phyloP scores from a whole-genome alignment of 2,797 vertebrate genomes.

The Rhodeus uyekii region DNA sequence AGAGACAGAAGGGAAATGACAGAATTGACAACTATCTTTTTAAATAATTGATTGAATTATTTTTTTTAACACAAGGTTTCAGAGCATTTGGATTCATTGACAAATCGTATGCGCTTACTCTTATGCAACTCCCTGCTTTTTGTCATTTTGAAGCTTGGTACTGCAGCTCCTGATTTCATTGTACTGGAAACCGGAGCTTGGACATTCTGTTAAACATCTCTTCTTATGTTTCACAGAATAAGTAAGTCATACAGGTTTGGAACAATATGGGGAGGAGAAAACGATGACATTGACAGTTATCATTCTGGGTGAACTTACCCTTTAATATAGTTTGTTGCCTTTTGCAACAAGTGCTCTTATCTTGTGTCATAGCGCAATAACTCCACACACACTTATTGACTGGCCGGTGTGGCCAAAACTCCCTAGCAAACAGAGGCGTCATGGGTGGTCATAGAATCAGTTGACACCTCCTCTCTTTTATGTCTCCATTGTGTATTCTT shows the following conservation, averaged over 20 bases:
- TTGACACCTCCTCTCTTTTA: slow-evolving; percentile 21
- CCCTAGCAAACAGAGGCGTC: slow-evolving; percentile 24
- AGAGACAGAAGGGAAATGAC: not conserved
- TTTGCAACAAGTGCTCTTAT: slow-evolving; percentile 33
- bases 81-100: not conserved
- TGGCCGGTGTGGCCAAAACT: slow-evolving; percentile 16
- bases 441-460: not conserved
- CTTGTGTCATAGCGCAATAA: slow-evolving; percentile 50
- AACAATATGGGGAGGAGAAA: not conserved
- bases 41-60: too few species aligned
- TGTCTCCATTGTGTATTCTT: slow-evolving; percentile 45
- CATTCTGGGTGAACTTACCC: not conserved
- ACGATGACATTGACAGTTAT: not conserved
- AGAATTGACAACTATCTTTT: not conserved
- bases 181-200: not conserved
- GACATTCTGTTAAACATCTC: not conserved
- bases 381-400: slow-evolving; percentile 6
- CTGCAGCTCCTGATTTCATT: not conserved
- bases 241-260: not conserved
- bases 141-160: not conserved
- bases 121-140: not conserved
- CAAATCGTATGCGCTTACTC: not conserved
- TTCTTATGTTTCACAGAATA: not conserved
- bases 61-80: not conserved
- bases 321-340: slow-evolving; percentile 44